phyloP scores from a whole-genome alignment of 2,797 vertebrate genomes.

The Dryobates pubescens region DNA sequence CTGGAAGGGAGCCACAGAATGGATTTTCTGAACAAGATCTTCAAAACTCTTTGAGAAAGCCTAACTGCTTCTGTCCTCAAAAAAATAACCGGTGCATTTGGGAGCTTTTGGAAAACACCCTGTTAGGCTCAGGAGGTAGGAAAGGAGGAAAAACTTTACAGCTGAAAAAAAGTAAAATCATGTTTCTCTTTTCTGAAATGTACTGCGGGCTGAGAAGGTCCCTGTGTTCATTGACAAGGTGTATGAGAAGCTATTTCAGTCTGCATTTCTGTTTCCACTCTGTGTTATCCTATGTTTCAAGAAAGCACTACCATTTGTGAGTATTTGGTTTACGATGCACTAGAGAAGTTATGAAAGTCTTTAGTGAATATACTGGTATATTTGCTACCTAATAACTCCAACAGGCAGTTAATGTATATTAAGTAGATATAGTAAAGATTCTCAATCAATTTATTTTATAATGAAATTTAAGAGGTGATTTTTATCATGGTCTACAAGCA shows the following conservation, averaged over 20 bases:
- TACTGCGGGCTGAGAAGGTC: background rate
- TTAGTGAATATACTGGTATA: background rate
- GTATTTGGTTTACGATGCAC: background rate
- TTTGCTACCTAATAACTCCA: slow-evolving; percentile 47
- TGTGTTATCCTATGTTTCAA: background rate
- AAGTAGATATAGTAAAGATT: slow-evolving; percentile 23
- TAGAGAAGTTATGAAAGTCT: background rate
- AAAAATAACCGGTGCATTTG: background rate
- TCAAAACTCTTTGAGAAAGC: background rate
- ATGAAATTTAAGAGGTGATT: slow-evolving; percentile 16
- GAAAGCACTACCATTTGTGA: background rate
- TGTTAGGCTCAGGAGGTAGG: background rate
- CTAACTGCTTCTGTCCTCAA: background rate
- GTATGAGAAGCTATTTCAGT: background rate
- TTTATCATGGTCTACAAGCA: slow-evolving; percentile 16
- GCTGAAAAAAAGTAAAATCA: background rate
- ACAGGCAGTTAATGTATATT: slow-evolving; percentile 24
- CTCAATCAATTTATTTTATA: slow-evolving; percentile 40
- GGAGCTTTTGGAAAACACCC: background rate
- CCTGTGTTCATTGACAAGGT: background rate
- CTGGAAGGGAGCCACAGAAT: background rate
- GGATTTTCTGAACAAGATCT: background rate
- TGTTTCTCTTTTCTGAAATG: background rate
- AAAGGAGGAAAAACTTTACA: background rate
- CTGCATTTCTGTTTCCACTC: background rate